These are phyloP conservation scores for Willisornis vidua DNA, from an alignment of 2,113 vertebrate species.

Conservation along the genomic window DNA sequence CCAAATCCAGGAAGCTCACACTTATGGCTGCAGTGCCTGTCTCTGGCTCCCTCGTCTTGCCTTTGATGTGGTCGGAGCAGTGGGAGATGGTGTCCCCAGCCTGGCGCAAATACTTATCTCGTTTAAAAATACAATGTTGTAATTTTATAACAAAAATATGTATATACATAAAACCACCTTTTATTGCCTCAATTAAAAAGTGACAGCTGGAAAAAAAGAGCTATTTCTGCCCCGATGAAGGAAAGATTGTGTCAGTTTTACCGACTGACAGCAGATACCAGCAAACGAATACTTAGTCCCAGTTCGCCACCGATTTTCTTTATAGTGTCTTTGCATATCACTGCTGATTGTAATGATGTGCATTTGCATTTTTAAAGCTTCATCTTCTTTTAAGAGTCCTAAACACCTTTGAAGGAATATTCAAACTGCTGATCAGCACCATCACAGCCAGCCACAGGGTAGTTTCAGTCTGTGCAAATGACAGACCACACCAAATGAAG, in stretches of 20 bases:
- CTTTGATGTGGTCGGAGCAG: constrained; percentile 46
- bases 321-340: not conserved
- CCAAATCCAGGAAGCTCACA: constrained; percentile 58
- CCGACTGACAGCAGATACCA: not conserved
- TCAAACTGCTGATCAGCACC: not conserved
- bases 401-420: not conserved
- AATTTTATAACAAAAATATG: constrained; percentile 18
- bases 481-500: not conserved
- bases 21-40: constrained; percentile 26
- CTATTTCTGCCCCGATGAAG: not conserved
- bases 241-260: constrained; percentile 21
- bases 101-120: constrained; percentile 39
- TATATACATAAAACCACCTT: not conserved
- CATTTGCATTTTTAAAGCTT: constrained; percentile 5
- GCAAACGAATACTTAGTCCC: not conserved
- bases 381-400: not conserved
- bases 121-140: constrained; percentile 36
- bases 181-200: constrained; percentile 1
- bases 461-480: not conserved
- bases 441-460: not conserved
- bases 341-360: not conserved
- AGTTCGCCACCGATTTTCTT: not conserved
- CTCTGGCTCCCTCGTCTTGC: constrained; percentile 27
- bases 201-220: constrained; percentile 9
- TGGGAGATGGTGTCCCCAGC: constrained; percentile 52